These are phyloP conservation scores for Microcaecilia unicolor DNA, from an alignment of 2,797 vertebrate species.

Conservation along the genomic window DNA sequence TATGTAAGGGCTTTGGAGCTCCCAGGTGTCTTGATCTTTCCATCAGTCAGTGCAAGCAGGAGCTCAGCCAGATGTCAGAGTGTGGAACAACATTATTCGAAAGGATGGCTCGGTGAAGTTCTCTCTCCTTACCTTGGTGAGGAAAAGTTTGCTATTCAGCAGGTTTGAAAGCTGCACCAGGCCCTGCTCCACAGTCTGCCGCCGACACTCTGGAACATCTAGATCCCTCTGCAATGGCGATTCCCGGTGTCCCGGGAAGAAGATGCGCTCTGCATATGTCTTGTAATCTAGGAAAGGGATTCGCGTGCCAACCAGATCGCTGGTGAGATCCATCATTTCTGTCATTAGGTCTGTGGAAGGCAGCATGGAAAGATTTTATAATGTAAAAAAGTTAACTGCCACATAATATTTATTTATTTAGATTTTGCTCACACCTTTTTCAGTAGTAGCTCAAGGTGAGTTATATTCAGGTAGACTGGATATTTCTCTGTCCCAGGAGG, in stretches of 20 bases:
- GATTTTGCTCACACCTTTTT: too few relatives aligned
- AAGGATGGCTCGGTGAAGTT: neutral
- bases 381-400: too few relatives aligned
- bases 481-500: too few relatives aligned
- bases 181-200: conserved; percentile 92
- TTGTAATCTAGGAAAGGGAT: conserved; percentile 95
- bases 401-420: too few relatives aligned
- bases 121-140: conserved; percentile 76
- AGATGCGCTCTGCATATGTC: conserved; percentile 88
- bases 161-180: conserved; percentile 92
- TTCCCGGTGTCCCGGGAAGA: conserved; percentile 90
- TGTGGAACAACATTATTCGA: too few relatives aligned
- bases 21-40: too few relatives aligned
- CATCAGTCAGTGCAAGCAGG: too few relatives aligned
- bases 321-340: conserved; percentile 97
- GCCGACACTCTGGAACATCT: conserved; percentile 83
- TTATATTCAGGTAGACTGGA: too few relatives aligned
- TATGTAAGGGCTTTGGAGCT: too few relatives aligned
- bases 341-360: conserved; percentile 87
- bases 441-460: too few relatives aligned
- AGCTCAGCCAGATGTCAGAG: too few relatives aligned
- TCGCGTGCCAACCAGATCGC: conserved; percentile 87
- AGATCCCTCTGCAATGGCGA: conserved; percentile 84
- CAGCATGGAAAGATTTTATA: neutral
- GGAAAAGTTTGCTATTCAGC: conserved; percentile 96